These are phyloP conservation scores for Leucopsar rothschildi DNA, from an alignment of 2,113 vertebrate species.

Conservation along the genomic window DNA sequence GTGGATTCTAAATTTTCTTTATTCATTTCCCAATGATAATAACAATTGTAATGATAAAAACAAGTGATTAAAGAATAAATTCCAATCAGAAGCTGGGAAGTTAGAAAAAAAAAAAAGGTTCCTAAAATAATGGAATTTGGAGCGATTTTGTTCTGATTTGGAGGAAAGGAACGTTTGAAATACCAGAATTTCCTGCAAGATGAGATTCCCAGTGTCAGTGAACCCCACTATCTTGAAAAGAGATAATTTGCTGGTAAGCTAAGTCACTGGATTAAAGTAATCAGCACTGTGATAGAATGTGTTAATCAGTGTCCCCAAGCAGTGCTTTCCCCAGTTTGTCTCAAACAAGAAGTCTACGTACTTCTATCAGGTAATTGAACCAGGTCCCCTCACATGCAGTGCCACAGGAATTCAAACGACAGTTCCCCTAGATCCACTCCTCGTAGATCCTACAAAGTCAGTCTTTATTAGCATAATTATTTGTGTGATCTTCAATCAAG, in stretches of 20 bases:
- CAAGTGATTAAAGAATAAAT: background rate
- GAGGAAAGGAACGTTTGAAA: background rate
- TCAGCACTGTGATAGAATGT: constrained; percentile 14
- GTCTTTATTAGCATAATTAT: constrained; percentile 63
- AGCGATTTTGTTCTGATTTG: background rate
- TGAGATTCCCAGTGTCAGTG: background rate
- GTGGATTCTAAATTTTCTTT: background rate
- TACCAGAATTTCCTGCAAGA: background rate
- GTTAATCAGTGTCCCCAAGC: constrained; percentile 37
- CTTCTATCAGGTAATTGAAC: constrained; percentile 43
- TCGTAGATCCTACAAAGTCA: constrained; percentile 8
- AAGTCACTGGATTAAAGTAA: constrained; percentile 24
- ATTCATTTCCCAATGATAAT: background rate
- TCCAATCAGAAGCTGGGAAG: background rate
- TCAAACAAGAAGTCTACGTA: background rate
- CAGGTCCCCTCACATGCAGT: background rate
- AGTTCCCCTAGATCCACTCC: constrained; percentile 20
- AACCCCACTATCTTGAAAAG: background rate
- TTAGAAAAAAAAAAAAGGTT: rapidly evolving
- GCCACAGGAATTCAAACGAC: background rate
- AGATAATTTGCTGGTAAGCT: background rate
- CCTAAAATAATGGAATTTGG: background rate
- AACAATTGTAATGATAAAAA: background rate
- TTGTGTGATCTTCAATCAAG: constrained; percentile 70
- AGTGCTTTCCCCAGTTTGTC: background rate